Evolutionary conservation across 2,113 vertebrate species (phyloP), one percentile per base, ranked within the genome.

Genomic region (Etia nguti): DNA sequence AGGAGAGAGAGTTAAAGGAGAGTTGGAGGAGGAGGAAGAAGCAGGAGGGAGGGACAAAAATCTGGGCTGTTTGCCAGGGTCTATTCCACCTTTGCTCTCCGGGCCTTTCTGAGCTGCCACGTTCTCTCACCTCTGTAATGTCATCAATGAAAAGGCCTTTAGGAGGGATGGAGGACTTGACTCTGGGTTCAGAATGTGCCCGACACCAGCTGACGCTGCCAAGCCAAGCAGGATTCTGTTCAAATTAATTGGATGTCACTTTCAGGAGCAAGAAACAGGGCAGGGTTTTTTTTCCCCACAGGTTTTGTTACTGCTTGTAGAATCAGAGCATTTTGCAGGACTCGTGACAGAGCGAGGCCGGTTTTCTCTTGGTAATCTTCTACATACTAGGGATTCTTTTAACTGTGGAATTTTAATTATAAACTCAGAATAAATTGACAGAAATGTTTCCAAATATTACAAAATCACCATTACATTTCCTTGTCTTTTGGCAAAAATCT

Each of bases 161-260:
- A 86, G 88, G 88, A 89, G 84, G 83, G 91, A 94, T 84, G 90
- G 91, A 94, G 92, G 92, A 94, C 94, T 90, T 91, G 92, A 94
- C 94, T 92, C 89, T 0, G 68, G 92, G 94, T 93, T 93, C 89
- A 94, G 75, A 73, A 31, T 70, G 88, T 91, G 86, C 86, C 90
- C 86, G 82, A 89, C 92, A 86, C 87, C 90, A 86, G 92, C 93
- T 90, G 90, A 94, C 52, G 57, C 93, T 84, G 93, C 90, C 92
- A 92, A 91, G 88, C 87, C 92, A 59, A 83, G 90, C 90, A 84
- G 85, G 86, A 68, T 83, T 88, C 90, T 85, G 90, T 77, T 90
- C 46, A 68, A 91, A 93, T 93, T 94, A 93, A 94, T 94, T 94
- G 90, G 91, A 93, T 94, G 94, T 94, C 93, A 93, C 93, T 93